Evolutionary conservation across 1,140 invertebrate species (phyloP).

Genomic region (Aricia agestis): DNA sequence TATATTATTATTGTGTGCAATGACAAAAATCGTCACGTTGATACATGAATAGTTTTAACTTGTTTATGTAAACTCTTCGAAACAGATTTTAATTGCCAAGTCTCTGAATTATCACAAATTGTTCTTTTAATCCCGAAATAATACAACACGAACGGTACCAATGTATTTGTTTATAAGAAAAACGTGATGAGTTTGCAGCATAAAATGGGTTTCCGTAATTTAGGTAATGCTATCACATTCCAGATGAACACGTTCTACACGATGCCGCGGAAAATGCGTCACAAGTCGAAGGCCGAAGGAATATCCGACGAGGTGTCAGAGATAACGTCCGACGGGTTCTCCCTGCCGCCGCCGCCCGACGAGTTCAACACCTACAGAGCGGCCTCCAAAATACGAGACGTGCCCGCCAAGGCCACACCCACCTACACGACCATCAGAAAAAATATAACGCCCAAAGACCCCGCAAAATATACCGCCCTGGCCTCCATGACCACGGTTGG

Average conservation of each 20-base stretch:
- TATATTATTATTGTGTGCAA: too few species aligned
- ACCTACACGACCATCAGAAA: conserved; percentile 55
- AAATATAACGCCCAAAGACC: conserved; percentile 43
- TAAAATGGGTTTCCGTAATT: background rate
- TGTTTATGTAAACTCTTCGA: too few species aligned
- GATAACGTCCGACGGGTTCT: conserved; percentile 66
- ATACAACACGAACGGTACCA: too few species aligned
- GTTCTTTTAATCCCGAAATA: too few species aligned
- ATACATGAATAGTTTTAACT: too few species aligned
- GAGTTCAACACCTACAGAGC: conserved; percentile 61
- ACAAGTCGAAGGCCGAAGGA: conserved; percentile 59
- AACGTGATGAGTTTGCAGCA: too few species aligned
- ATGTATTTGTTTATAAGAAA: too few species aligned
- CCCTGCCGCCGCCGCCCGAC: conserved; percentile 64
- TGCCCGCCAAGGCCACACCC: conserved; percentile 46
- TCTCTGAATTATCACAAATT: too few species aligned
- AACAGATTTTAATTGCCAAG: too few species aligned
- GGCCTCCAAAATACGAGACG: conserved; percentile 53
- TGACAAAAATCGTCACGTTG: too few species aligned
- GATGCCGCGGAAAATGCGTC: conserved; percentile 63
- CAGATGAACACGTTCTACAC: conserved; percentile 71
- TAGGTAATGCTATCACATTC: conserved; percentile 12
- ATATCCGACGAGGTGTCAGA: conserved; percentile 62
- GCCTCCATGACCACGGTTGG: conserved; percentile 66
- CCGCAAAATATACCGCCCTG: conserved; percentile 44